Evolutionary conservation across 1,140 invertebrate genomes (phyloP).

Genomic region (Drosophila littoralis): DNA sequence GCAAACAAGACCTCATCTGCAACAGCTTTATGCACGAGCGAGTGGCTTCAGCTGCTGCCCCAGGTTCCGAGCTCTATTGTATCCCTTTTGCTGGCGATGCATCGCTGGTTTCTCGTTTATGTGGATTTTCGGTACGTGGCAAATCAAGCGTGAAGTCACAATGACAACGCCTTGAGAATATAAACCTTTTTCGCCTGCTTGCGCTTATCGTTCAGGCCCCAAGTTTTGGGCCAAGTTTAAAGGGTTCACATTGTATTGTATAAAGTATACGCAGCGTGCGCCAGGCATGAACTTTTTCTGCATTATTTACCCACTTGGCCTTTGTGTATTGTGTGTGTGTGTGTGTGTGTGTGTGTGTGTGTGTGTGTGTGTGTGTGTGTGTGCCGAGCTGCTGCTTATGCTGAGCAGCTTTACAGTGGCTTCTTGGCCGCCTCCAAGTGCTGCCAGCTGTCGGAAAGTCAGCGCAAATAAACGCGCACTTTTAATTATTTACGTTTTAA

Average conservation of each 20-base stretch:
- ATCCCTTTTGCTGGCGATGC: slow-evolving; percentile 53
- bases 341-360: slow-evolving; percentile 12
- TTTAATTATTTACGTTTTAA: slow-evolving; percentile 75
- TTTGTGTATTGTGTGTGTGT: slow-evolving; percentile 18
- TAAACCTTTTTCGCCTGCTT: slow-evolving; percentile 38
- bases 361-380: slow-evolving; percentile 12
- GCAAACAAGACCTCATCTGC: slow-evolving; percentile 67
- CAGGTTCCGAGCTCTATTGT: slow-evolving; percentile 13
- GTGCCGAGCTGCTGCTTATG: background rate
- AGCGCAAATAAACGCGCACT: slow-evolving; percentile 41
- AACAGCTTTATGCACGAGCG: slow-evolving; percentile 71
- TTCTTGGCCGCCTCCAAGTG: background rate
- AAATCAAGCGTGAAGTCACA: slow-evolving; percentile 75
- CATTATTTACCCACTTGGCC: slow-evolving; percentile 46
- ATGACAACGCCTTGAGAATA: slow-evolving; percentile 37
- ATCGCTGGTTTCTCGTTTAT: slow-evolving; percentile 61
- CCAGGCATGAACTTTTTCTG: slow-evolving; percentile 32
- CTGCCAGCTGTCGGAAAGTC: slow-evolving; percentile 24
- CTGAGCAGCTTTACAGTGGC: slow-evolving; percentile 6
- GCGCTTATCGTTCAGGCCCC: slow-evolving; percentile 3
- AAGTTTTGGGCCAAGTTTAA: slow-evolving; percentile 16
- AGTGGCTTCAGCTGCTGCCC: background rate
- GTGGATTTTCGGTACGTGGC: slow-evolving; percentile 31
- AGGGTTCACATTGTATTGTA: slow-evolving; percentile 13
- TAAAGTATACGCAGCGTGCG: slow-evolving; percentile 51